Conservation (phyloP, 2,888 invertebrate species). For the Ariolimax columbianus region DNA sequence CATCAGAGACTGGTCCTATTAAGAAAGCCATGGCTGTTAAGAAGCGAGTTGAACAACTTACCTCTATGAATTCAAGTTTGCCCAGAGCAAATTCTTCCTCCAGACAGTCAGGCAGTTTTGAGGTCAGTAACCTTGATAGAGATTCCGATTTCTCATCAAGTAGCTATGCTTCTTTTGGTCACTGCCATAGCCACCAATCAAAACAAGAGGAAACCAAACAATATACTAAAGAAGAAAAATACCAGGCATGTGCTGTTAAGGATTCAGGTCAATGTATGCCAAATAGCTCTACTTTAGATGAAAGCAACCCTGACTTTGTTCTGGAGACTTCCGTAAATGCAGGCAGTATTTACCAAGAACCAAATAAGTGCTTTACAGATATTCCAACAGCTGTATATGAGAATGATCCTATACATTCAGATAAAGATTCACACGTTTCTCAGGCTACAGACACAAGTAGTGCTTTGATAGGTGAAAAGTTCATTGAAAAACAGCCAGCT, state of each 20-base stretch:
- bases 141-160: conserved; percentile 53
- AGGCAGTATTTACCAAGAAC: not conserved
- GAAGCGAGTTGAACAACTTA: conserved; percentile 51
- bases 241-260: not conserved
- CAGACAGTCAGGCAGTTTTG: conserved; percentile 25
- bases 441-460: not conserved
- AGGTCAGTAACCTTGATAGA: conserved; percentile 21
- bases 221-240: not conserved
- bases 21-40: conserved; percentile 51
- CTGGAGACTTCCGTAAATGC: not conserved
- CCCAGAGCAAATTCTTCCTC: conserved; percentile 7
- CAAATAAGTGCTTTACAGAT: not conserved
- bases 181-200: not conserved
- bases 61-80: conserved; percentile 7
- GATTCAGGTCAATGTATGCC: not conserved
- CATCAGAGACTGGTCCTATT: conserved; percentile 41
- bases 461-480: not conserved
- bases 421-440: not conserved
- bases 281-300: not conserved
- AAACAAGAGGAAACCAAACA: not conserved
- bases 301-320: not conserved
- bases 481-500: too few relatives aligned
- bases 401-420: not conserved
- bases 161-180: conserved; percentile 49
- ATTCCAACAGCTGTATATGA: not conserved